phyloP scores from a whole-genome alignment of 2,888 invertebrate genomes.

The Phlogophora meticulosa region DNA sequence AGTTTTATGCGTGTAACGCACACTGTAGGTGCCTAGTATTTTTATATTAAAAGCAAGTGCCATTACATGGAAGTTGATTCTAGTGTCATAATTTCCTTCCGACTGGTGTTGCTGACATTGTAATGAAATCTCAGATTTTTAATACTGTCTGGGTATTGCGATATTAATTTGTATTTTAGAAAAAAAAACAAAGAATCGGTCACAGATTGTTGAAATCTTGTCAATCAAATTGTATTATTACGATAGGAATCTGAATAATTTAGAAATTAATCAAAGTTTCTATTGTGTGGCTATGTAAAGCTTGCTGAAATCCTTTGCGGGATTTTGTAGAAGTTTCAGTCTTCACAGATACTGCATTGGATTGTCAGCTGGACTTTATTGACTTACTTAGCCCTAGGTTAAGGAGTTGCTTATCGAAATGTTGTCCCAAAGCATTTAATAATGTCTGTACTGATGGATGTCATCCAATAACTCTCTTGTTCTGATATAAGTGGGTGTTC shows the following conservation, averaged over 20 bases:
- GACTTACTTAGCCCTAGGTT: conserved; percentile 48
- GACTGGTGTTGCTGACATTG: conserved; percentile 75
- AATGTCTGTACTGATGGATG: conserved; percentile 49
- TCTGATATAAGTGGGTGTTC: conserved; percentile 59
- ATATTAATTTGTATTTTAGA: conserved; percentile 60
- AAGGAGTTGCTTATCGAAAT: conserved; percentile 53
- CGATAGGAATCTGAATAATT: conserved; percentile 51
- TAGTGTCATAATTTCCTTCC: conserved; percentile 76
- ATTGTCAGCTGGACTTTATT: conserved; percentile 37
- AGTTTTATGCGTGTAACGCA: conserved; percentile 83
- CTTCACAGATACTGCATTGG: conserved; percentile 12
- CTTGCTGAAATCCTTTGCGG: conserved; percentile 19
- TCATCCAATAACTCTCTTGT: conserved; percentile 67
- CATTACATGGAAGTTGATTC: conserved; percentile 79
- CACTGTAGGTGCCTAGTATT: conserved; percentile 77
- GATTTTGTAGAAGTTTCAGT: conserved; percentile 8
- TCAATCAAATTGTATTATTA: conserved; percentile 65
- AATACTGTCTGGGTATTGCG: conserved; percentile 63
- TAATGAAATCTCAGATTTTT: conserved; percentile 74
- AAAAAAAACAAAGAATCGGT: conserved; percentile 59
- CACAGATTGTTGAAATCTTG: conserved; percentile 62
- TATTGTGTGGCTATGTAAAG: conserved; percentile 39
- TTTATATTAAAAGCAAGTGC: conserved; percentile 79
- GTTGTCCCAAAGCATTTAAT: conserved; percentile 83
- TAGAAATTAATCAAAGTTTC: conserved; percentile 48